These are phyloP conservation scores for Lasioglossum albipes DNA, from an alignment of 1,140 invertebrate species.

Conservation along the genomic window DNA sequence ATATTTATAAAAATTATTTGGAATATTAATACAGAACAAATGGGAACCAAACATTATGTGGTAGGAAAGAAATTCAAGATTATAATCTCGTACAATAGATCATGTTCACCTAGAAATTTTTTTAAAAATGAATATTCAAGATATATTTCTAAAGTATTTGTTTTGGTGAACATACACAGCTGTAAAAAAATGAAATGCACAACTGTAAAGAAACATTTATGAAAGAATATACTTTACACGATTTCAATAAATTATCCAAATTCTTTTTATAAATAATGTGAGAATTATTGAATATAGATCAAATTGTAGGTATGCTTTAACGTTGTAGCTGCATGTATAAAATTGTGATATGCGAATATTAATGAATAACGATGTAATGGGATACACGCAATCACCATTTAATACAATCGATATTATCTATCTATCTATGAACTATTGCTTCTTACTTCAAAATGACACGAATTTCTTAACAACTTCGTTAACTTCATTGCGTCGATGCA, in stretches of 20 bases:
- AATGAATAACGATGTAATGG: conserved; percentile 60
- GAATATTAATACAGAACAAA: conserved; percentile 15
- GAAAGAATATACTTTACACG: conserved; percentile 55
- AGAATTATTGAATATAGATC: conserved; percentile 25
- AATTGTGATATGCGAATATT: conserved; percentile 62
- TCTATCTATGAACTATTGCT: conserved; percentile 62
- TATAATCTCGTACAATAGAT: neutral
- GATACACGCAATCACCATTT: conserved; percentile 57
- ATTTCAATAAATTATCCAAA: conserved; percentile 56
- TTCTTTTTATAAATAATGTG: conserved; percentile 34
- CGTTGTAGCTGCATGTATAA: conserved; percentile 48
- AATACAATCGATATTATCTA: conserved; percentile 58
- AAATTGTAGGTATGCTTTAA: conserved; percentile 34
- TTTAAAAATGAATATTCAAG: neutral
- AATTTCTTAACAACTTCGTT: conserved; percentile 46
- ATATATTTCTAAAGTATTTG: conserved; percentile 3
- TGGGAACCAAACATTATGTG: conserved; percentile 4
- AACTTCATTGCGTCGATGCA: conserved; percentile 50
- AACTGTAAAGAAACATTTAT: conserved; percentile 49
- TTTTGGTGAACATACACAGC: conserved; percentile 11
- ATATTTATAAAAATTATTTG: neutral
- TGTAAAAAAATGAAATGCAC: conserved; percentile 37
- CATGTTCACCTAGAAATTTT: neutral
- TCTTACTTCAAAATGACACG: conserved; percentile 56
- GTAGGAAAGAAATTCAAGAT: conserved; percentile 20